Percentiles rank a stretch among this genome's conserved stretches.
These are phyloP conservation scores for Ameiurus melas DNA, from an alignment of 2,113 vertebrate genomes.

Conservation along the genomic window DNA sequence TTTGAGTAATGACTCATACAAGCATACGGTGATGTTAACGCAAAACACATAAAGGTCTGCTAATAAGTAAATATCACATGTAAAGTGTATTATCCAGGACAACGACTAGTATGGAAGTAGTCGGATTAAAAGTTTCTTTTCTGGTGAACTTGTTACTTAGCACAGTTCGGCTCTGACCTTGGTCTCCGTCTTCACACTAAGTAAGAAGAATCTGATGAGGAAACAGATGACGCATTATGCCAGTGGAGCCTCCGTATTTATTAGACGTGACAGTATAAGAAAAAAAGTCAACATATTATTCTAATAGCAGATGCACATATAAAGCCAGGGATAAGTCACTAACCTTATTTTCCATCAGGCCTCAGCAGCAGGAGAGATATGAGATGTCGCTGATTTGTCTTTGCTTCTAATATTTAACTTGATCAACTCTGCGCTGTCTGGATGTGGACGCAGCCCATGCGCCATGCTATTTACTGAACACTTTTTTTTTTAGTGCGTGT, in stretches of 20 bases:
- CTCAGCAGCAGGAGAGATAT: conserved; percentile 22
- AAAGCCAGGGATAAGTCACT: conserved; percentile 31
- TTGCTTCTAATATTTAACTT: conserved; percentile 40
- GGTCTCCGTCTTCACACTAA: not conserved
- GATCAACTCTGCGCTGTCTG: conserved; percentile 22
- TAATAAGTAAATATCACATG: not conserved
- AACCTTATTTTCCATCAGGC: conserved; percentile 21
- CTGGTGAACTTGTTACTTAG: not conserved
- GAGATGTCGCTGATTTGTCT: conserved; percentile 10
- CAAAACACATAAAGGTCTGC: not conserved
- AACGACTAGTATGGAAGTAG: not conserved
- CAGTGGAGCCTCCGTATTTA: conserved; percentile 1
- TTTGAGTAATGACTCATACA: not conserved
- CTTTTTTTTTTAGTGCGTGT: not conserved
- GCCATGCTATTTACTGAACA: conserved; percentile 1
- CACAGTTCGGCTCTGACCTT: not conserved
- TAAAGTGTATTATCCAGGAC: not conserved
- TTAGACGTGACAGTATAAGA: not conserved
- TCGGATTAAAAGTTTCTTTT: not conserved
- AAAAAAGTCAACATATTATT: conserved; percentile 32
- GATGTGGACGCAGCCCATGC: not conserved
- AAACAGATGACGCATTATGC: not conserved
- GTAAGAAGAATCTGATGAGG: conserved; percentile 16
- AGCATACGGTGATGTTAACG: not conserved
- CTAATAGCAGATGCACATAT: conserved; percentile 32